A percentile compares a stretch with the other conserved stretches of the same genome.
These are phyloP conservation scores for Microcebus tavaratra DNA, from an alignment of 2,113 vertebrate genomes.

Conservation along the genomic window DNA sequence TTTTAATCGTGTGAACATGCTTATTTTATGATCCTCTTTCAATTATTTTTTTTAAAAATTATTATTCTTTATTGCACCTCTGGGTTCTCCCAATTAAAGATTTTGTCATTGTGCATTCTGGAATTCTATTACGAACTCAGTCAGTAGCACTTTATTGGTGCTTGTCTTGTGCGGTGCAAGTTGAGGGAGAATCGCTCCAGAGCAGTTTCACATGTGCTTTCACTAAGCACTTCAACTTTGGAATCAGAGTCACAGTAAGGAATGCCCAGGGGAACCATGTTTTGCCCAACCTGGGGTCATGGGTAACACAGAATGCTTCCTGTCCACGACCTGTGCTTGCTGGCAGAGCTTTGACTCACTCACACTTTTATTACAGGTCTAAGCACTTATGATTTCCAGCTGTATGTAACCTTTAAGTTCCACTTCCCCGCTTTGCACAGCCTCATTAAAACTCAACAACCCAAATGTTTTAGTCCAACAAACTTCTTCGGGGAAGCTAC, in stretches of 20 bases:
- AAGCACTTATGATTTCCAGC: not conserved
- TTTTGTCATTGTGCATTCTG: not conserved
- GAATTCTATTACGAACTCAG: not conserved
- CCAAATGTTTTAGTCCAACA: too few species aligned
- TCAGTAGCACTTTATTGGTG: not conserved
- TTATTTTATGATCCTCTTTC: not conserved
- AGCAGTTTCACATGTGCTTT: not conserved
- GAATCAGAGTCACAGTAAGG: not conserved
- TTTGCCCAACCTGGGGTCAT: not conserved
- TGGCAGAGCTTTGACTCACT: not conserved
- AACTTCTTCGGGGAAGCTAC: not conserved
- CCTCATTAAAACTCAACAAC: not conserved
- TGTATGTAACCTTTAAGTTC: not conserved
- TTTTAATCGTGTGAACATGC: not conserved
- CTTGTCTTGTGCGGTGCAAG: rapidly evolving
- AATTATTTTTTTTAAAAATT: not conserved
- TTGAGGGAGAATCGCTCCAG: not conserved
- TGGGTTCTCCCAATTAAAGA: not conserved
- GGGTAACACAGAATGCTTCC: not conserved
- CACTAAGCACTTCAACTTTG: not conserved
- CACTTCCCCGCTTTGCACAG: not conserved
- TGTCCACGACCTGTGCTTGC: not conserved
- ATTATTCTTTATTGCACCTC: not conserved
- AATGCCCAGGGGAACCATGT: not conserved
- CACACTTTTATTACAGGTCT: not conserved